phyloP scores from a whole-genome alignment of 1,140 invertebrate genomes.

The Stenopsyche tienmushanensis region DNA sequence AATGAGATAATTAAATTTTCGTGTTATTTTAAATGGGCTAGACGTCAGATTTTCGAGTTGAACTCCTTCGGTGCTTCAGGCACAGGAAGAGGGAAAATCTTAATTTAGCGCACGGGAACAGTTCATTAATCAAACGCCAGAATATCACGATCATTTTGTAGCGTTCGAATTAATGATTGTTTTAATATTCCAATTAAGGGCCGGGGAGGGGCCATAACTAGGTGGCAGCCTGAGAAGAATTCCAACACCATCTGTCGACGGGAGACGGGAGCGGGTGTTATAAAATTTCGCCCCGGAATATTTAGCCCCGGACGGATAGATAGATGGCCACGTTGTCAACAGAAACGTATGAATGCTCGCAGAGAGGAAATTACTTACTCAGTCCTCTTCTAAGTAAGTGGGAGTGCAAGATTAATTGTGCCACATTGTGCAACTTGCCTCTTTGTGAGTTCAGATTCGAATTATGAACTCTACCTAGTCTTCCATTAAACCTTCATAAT shows the following conservation, averaged over 20 bases:
- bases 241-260: neutral
- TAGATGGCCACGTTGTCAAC: constrained; percentile 7
- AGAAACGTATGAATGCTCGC: constrained; percentile 6
- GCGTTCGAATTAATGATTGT: constrained; percentile 9
- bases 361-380: constrained; percentile 10
- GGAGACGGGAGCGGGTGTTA: neutral
- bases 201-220: neutral
- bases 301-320: neutral
- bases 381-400: neutral
- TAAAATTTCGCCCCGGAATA: neutral
- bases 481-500: too few species aligned
- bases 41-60: too few species aligned
- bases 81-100: too few species aligned
- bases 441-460: neutral
- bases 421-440: constrained; percentile 17
- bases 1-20: too few species aligned
- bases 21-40: too few species aligned
- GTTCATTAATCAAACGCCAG: constrained; percentile 7
- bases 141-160: neutral
- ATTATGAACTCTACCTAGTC: neutral
- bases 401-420: constrained; percentile 15
- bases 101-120: neutral
- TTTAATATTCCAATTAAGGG: constrained; percentile 5
- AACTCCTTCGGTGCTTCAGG: too few species aligned
- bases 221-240: neutral